Evolutionary conservation across 2,888 invertebrate genomes (phyloP).

Genomic region (Sphecodes monilicornis): DNA sequence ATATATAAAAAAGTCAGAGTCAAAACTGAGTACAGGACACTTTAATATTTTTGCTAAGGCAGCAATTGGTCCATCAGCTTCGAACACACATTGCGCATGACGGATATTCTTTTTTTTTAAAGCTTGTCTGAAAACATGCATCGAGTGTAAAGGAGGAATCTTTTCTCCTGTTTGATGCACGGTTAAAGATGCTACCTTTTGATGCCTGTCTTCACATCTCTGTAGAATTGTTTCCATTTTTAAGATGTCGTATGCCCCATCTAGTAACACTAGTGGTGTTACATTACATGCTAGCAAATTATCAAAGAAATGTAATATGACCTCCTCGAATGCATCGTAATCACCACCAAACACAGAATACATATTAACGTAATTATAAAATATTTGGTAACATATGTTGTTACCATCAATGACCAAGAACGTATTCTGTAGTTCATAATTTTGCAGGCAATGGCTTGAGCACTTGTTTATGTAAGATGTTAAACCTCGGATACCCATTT

Average conservation of each 20-base stretch:
- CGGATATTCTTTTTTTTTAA: constrained; percentile 88
- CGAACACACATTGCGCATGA: constrained; percentile 91
- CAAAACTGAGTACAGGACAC: constrained; percentile 95
- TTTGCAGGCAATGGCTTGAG: constrained; percentile 88
- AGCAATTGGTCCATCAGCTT: constrained; percentile 95
- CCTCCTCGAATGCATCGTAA: constrained; percentile 90
- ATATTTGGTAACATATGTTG: constrained; percentile 88
- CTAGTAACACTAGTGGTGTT: constrained; percentile 90
- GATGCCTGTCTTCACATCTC: constrained; percentile 87
- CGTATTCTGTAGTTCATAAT: constrained; percentile 88
- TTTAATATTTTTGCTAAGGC: constrained; percentile 90
- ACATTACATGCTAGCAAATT: constrained; percentile 89
- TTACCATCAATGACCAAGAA: constrained; percentile 93
- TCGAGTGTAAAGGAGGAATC: constrained; percentile 90
- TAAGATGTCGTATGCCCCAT: constrained; percentile 90
- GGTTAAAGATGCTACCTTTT: constrained; percentile 84
- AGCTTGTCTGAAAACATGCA: constrained; percentile 91
- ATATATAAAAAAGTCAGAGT: constrained; percentile 97
- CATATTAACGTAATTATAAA: constrained; percentile 84
- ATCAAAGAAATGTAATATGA: constrained; percentile 89
- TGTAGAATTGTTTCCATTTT: constrained; percentile 89
- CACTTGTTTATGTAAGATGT: not conserved
- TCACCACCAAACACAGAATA: constrained; percentile 93
- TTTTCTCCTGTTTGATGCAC: too few relatives aligned
- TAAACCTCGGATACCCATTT: constrained; percentile 5